These are phyloP conservation scores for Vombatus ursinus DNA, from an alignment of 2,113 vertebrate species.

Conservation along the genomic window DNA sequence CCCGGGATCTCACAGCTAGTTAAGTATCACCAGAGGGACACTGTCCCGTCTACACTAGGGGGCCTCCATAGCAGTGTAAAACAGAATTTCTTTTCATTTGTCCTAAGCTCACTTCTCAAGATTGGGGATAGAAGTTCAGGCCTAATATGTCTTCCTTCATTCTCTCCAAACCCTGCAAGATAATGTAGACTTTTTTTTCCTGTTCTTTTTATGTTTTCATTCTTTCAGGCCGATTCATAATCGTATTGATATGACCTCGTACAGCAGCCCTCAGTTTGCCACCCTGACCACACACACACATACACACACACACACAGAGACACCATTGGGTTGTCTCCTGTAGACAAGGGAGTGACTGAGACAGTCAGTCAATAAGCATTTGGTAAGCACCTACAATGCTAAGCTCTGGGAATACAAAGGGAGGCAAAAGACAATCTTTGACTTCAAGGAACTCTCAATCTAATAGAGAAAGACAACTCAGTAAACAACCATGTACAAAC, in stretches of 20 bases:
- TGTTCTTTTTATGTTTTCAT: not conserved
- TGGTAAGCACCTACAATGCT: too few relatives aligned
- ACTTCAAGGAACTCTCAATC: not conserved
- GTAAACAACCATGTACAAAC: not conserved
- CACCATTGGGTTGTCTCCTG: not conserved
- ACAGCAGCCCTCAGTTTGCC: not conserved
- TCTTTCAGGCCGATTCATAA: not conserved
- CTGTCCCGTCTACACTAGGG: not conserved
- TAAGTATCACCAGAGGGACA: not conserved
- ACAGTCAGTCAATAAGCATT: not conserved
- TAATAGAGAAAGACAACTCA: not conserved
- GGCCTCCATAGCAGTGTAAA: not conserved
- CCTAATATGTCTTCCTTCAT: not conserved
- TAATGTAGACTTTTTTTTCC: not conserved
- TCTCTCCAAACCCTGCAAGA: not conserved
- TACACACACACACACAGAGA: too few relatives aligned
- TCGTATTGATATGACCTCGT: not conserved
- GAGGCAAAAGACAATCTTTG: not conserved
- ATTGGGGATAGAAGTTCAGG: not conserved
- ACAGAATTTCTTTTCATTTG: not conserved
- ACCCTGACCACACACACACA: too few relatives aligned
- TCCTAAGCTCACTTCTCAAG: not conserved
- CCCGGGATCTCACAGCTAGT: not conserved
- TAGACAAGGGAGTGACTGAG: not conserved
- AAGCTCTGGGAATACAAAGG: not conserved